A percentile compares a stretch with the other conserved stretches of the same genome.
phyloP scores from a whole-genome alignment of 2,888 invertebrate genomes.

The Meganola albula region DNA sequence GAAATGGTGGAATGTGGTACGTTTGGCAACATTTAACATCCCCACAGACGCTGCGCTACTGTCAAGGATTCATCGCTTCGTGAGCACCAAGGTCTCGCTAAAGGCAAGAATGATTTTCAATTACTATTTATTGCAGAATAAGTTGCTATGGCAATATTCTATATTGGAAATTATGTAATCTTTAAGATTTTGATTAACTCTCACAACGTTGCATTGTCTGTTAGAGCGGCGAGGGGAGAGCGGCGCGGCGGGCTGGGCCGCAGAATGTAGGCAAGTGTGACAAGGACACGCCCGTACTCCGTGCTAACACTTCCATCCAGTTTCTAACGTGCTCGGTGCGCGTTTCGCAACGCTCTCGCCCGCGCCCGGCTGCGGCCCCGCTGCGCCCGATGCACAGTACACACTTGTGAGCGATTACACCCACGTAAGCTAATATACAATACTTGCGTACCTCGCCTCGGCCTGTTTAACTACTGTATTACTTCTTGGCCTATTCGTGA shows the following conservation, averaged over 20 bases:
- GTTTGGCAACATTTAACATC: too few relatives aligned
- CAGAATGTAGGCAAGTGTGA: constrained; percentile 78
- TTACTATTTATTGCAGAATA: constrained; percentile 12
- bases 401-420: constrained; percentile 54
- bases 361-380: constrained; percentile 50
- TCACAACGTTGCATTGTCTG: constrained; percentile 66
- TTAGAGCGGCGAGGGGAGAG: constrained; percentile 42
- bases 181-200: constrained; percentile 54
- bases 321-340: constrained; percentile 72
- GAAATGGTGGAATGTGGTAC: too few relatives aligned
- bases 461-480: too few relatives aligned
- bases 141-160: constrained; percentile 8
- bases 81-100: neutral
- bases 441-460: constrained; percentile 31
- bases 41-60: too few relatives aligned
- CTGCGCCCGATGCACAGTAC: constrained; percentile 57
- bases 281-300: constrained; percentile 77
- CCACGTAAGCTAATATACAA: constrained; percentile 53
- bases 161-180: constrained; percentile 37
- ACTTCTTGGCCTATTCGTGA: too few relatives aligned
- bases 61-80: too few relatives aligned
- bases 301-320: constrained; percentile 75
- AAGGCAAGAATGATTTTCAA: constrained; percentile 19
- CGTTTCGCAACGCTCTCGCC: constrained; percentile 71
- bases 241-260: constrained; percentile 56